Base-by-base conservation (phyloP, 1,140 invertebrate species). In the Solen grandis region DNA sequence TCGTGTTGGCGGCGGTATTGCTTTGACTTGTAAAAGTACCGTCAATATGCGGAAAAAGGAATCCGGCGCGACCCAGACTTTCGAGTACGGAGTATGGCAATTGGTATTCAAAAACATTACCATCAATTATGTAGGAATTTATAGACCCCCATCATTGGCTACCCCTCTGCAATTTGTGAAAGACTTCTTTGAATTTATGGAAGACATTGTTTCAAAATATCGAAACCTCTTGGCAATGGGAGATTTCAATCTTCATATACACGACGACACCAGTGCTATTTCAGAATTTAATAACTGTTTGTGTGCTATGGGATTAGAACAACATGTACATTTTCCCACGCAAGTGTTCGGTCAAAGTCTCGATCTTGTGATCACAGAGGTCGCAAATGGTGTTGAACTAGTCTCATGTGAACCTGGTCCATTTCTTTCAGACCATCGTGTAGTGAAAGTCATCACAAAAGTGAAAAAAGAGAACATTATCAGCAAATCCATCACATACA, bases 181-280 rank as follows among this genome's bases (percentile, higher is more conserved):
- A 16, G 72, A 75, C 0, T 75, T 75, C 14, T 81, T 55, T 38
- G 16, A 52, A 29, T 81, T 81, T 33, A 8, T 66, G n/a, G 78
- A 81, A 57, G 69, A 73, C 22, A 73, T 73, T 1, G 31, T 81
- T 35, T 25, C 78, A 25, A 70, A 63, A 38, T 66, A 73, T 57
- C 66, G 59, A n/a, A 81, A 81, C 50, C 41, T 81, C 25, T 19
- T 81, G 31, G 55, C 55, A 25, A 65, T 81, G 68, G 76, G 76
- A n/a, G 63, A 70, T 60, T 79, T 70, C 29, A 79, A 81, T 52
- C 41, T 69, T 25, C 78, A 73, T 35, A 62, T 73, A 5, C 2
- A 65, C 13, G 16, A 31, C n/a, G 50, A 57, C 29, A 57, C 50
- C 22, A 57, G 14, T 14, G 68, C 50, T 33, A n/a, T 33, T 16